Percentiles rank a stretch among this genome's conserved stretches.
Evolutionary conservation across 2,113 vertebrate genomes (phyloP).

Genomic region (Ceyx margarethae): DNA sequence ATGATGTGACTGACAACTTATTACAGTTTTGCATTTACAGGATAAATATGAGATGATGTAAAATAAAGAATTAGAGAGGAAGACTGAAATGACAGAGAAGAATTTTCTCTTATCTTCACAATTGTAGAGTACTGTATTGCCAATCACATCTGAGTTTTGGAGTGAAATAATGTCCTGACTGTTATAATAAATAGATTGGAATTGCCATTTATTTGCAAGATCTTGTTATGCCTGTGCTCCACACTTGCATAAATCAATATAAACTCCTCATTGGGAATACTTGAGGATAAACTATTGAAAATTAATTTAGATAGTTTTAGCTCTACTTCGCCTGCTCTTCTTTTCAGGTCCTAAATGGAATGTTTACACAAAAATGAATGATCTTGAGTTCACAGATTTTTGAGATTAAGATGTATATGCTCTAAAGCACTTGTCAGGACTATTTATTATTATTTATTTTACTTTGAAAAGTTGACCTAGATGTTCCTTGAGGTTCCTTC

Average conservation of each 20-base stretch:
- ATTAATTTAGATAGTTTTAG: background rate
- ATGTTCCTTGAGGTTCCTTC: too few species aligned
- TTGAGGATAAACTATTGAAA: background rate
- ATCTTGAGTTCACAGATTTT: background rate
- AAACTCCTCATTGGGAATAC: background rate
- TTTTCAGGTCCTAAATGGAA: background rate
- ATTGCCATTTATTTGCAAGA: background rate
- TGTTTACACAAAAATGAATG: background rate
- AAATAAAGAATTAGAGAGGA: constrained; percentile 11
- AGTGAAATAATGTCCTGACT: background rate
- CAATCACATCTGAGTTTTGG: background rate
- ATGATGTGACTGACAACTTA: background rate
- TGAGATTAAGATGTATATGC: background rate
- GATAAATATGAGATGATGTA: background rate
- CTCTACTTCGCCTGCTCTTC: background rate
- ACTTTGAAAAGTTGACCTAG: too few species aligned
- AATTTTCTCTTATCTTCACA: background rate
- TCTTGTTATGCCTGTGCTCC: background rate
- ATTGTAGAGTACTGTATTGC: background rate
- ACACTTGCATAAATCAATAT: background rate
- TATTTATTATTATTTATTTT: too few species aligned
- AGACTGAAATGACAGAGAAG: background rate
- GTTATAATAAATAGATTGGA: background rate
- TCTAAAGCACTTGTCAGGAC: background rate
- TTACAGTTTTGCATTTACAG: background rate